These are phyloP conservation scores for Cheilosia impressa DNA, from an alignment of 2,888 invertebrate species.

Conservation along the genomic window DNA sequence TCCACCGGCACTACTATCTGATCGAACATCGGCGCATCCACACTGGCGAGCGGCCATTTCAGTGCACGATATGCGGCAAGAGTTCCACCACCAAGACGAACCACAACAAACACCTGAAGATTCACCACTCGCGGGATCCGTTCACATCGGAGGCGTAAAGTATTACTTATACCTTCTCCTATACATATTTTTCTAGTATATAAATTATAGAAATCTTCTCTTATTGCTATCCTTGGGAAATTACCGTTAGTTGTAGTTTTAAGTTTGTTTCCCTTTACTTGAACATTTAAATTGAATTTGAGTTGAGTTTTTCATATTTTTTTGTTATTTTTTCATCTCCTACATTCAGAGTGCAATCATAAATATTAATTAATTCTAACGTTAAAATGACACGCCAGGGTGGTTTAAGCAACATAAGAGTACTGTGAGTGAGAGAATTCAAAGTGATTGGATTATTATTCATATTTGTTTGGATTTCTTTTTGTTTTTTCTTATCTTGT, in stretches of 20 bases:
- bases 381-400: conserved; percentile 45
- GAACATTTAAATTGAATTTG: conserved; percentile 28
- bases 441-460: conserved; percentile 35
- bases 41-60: conserved; percentile 90
- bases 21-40: conserved; percentile 95
- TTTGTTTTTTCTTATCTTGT: conserved; percentile 51
- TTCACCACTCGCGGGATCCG: conserved; percentile 94
- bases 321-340: conserved; percentile 47
- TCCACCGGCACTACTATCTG: conserved; percentile 94
- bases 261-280: conserved; percentile 30
- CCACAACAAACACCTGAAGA: conserved; percentile 95
- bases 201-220: conserved; percentile 35
- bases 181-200: conserved; percentile 34
- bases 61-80: conserved; percentile 95
- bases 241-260: conserved; percentile 30
- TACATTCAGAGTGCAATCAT: conserved; percentile 70
- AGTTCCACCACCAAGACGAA: conserved; percentile 95
- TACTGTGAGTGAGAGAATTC: conserved; percentile 67
- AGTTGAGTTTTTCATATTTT: conserved; percentile 41
- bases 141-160: conserved; percentile 89
- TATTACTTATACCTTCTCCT: conserved; percentile 73
- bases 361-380: conserved; percentile 35
- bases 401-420: conserved; percentile 42
- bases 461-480: conserved; percentile 1
- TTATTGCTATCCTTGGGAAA: conserved; percentile 30